Conservation (phyloP, 2,888 invertebrate genomes). For the Limnephilus marmoratus region DNA sequence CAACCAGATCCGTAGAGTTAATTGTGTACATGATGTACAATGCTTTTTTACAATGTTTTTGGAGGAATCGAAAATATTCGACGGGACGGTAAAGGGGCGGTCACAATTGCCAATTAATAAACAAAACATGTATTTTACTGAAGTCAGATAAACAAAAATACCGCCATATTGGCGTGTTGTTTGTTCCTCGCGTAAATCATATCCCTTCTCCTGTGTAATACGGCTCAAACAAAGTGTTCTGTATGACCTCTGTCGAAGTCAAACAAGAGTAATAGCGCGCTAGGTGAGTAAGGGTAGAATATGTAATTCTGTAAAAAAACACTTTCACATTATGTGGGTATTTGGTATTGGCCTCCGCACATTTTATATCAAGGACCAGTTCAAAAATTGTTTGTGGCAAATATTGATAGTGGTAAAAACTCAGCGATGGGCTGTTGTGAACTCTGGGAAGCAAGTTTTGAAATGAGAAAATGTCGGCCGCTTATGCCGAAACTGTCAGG, state of each 20-base stretch:
- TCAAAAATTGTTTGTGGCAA: neutral
- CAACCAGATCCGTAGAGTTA: neutral
- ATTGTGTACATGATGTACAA: neutral
- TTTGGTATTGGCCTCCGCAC: neutral
- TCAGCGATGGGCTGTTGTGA: neutral
- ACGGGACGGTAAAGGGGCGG: neutral
- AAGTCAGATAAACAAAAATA: neutral
- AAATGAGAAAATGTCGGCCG: neutral
- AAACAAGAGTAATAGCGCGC: neutral
- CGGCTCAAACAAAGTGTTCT: neutral
- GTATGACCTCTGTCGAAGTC: neutral
- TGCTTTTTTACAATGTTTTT: neutral
- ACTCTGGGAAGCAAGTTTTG: neutral
- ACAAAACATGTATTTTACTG: no score
- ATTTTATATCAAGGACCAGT: neutral
- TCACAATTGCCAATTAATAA: neutral
- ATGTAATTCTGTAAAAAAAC: neutral
- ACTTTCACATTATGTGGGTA: neutral
- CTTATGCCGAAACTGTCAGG: neutral
- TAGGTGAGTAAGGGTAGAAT: neutral
- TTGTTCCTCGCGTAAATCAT: neutral
- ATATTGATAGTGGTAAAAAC: neutral
- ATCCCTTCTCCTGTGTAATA: neutral
- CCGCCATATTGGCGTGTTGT: neutral
- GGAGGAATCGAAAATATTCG: neutral